A percentile compares a stretch with the other conserved stretches of the same genome.
phyloP scores from a whole-genome alignment of 1,140 invertebrate species.

The Bombyx mandarina region DNA sequence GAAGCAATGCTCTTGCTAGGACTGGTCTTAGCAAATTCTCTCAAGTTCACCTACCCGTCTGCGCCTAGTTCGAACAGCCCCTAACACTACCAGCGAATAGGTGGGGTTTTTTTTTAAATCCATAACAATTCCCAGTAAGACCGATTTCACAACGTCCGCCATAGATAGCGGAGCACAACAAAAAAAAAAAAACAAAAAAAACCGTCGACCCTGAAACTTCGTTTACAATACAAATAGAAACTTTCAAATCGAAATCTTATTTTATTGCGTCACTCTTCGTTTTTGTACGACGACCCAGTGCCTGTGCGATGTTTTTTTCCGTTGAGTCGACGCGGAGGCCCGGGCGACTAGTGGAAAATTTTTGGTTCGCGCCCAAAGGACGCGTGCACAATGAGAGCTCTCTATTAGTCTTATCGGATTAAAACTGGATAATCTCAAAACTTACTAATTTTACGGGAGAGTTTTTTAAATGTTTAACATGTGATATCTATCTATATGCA shows the following conservation, averaged over 20 bases:
- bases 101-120: not conserved
- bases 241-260: conserved; percentile 1
- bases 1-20: not conserved
- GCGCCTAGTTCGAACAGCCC: no score
- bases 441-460: no score
- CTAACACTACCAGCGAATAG: no score
- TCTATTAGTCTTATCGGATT: not conserved
- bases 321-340: not conserved
- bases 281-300: not conserved
- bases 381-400: not conserved
- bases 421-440: no score
- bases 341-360: not conserved
- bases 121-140: not conserved
- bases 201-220: conserved; percentile 5
- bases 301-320: conserved; percentile 1
- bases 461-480: no score
- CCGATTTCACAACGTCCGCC: not conserved
- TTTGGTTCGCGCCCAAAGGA: conserved; percentile 1
- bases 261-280: conserved; percentile 5
- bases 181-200: conserved; percentile 5
- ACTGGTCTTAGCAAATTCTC: not conserved
- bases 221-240: conserved; percentile 4
- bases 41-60: not conserved
- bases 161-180: not conserved
- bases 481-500: no score